These are phyloP conservation scores for Fukomys damarensis DNA, from an alignment of 2,113 vertebrate species.

Conservation along the genomic window DNA sequence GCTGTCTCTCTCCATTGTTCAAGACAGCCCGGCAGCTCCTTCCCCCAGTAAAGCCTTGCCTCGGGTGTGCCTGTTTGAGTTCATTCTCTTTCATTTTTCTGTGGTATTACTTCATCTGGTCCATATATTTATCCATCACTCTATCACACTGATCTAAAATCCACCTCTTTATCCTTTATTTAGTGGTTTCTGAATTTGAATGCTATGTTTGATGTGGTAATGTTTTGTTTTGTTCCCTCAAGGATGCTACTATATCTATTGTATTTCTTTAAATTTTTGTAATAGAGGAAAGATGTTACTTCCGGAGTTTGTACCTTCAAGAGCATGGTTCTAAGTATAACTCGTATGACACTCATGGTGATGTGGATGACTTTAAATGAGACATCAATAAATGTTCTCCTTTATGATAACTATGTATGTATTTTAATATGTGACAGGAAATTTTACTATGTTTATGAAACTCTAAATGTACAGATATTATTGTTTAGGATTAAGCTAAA, in stretches of 20 bases:
- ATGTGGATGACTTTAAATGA: neutral
- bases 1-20: too few species aligned
- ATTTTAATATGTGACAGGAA: neutral
- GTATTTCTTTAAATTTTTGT: neutral
- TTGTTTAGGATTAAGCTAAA: constrained; percentile 32
- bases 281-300: neutral
- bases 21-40: too few species aligned
- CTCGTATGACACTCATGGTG: neutral
- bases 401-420: neutral
- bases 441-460: neutral
- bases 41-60: too few species aligned
- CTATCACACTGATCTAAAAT: neutral
- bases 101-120: neutral
- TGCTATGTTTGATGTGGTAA: neutral
- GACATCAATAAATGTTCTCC: neutral
- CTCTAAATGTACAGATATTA: neutral
- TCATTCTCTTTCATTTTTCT: too few species aligned
- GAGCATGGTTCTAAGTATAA: neutral
- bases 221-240: neutral
- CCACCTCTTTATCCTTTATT: neutral
- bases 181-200: neutral
- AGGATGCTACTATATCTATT: neutral
- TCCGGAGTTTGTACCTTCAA: neutral
- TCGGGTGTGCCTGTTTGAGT: too few species aligned
- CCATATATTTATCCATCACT: neutral